These are phyloP conservation scores for Hafferia zeledoni DNA, from an alignment of 2,797 vertebrate species.

Conservation along the genomic window DNA sequence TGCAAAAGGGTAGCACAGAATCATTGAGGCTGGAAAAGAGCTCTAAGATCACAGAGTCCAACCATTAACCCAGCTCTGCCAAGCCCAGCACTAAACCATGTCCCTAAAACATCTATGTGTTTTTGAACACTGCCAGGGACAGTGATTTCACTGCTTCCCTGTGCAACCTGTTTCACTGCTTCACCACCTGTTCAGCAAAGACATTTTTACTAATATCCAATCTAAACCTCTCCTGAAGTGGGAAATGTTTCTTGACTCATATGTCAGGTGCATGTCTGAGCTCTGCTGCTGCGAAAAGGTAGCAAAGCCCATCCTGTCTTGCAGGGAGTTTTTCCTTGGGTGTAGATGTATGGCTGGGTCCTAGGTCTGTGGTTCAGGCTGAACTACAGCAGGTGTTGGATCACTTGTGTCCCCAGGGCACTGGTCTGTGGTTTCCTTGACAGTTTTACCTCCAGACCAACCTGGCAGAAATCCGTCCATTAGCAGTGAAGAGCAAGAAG, in stretches of 20 bases:
- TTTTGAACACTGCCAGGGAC: background rate
- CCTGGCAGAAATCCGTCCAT: conserved; percentile 81
- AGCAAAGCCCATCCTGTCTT: background rate
- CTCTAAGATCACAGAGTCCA: background rate
- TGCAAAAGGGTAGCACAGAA: background rate
- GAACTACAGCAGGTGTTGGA: background rate
- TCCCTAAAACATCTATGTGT: fast-evolving
- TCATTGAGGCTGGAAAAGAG: background rate
- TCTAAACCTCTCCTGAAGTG: background rate
- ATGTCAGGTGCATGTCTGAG: background rate
- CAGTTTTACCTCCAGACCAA: conserved; percentile 79
- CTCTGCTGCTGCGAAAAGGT: background rate
- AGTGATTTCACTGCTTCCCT: background rate
- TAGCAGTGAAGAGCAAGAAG: conserved; percentile 82
- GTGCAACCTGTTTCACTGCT: background rate
- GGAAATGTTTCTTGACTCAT: fast-evolving
- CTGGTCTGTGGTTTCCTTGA: conserved; percentile 66
- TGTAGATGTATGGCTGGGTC: background rate
- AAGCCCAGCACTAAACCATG: background rate
- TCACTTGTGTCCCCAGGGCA: background rate
- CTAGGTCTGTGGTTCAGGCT: background rate
- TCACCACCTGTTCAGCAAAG: background rate
- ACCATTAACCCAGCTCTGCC: background rate
- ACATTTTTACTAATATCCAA: background rate
- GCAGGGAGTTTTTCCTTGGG: background rate